Evolutionary conservation across 64 coral and sea anemone species (phyloP).

Genomic region (Montipora foliosa): DNA sequence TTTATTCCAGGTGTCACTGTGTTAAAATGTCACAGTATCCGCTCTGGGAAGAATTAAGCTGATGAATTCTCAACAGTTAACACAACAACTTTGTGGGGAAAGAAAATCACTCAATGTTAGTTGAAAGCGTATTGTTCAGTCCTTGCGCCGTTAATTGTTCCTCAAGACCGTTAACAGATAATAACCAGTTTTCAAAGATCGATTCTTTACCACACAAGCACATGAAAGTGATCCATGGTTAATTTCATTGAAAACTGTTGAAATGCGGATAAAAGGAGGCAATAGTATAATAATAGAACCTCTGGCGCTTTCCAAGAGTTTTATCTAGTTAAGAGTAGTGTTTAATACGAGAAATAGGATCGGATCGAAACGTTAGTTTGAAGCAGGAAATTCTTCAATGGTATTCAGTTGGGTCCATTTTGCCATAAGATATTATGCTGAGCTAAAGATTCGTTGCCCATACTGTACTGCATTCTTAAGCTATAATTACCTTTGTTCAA

Average conservation of each 20-base stretch:
- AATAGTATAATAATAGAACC: not conserved
- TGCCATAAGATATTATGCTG: not conserved
- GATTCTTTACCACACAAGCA: conserved; percentile 46
- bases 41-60: conserved; percentile 4
- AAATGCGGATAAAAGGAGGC: conserved; percentile 10
- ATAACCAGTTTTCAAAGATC: not conserved
- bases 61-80: conserved; percentile 26
- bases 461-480: not conserved
- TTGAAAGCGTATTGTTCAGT: not conserved
- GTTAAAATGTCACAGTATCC: not conserved
- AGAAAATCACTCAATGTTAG: not conserved
- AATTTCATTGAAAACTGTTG: conserved; percentile 15
- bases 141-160: not conserved
- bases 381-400: conserved; percentile 20
- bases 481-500: conserved; percentile 35
- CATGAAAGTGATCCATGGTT: conserved; percentile 23
- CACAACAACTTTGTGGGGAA: not conserved
- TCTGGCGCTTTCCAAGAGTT: conserved; percentile 2
- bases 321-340: conserved; percentile 21
- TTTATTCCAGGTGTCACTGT: not conserved
- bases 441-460: not conserved
- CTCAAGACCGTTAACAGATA: conserved; percentile 17
- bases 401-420: not conserved
- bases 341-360: conserved; percentile 38
- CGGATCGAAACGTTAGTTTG: not conserved